These are phyloP conservation scores for Microchirus variegatus DNA, from an alignment of 2,797 vertebrate species.

Conservation along the genomic window DNA sequence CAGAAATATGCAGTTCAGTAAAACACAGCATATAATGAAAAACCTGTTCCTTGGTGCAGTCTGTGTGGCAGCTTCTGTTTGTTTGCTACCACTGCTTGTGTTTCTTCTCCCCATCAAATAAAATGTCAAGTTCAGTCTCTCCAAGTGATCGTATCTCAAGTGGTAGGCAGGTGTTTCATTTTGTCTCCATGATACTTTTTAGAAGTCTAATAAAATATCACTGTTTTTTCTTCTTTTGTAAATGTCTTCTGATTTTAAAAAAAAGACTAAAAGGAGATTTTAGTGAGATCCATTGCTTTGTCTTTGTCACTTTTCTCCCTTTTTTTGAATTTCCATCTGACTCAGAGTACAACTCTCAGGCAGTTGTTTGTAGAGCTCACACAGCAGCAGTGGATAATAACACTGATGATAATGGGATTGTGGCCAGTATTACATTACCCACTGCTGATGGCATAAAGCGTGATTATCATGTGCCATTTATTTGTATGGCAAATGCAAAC, in stretches of 20 bases:
- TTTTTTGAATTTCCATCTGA: constrained; percentile 24
- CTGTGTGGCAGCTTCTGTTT: background rate
- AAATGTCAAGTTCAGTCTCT: constrained; percentile 24
- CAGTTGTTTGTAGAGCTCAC: constrained; percentile 37
- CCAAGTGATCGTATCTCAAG: constrained; percentile 2
- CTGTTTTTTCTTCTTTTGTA: constrained; percentile 9
- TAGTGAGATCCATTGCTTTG: constrained; percentile 15
- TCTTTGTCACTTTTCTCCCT: constrained; percentile 5
- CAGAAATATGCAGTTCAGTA: background rate
- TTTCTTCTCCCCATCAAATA: constrained; percentile 8
- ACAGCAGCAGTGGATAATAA: constrained; percentile 63
- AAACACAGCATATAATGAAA: background rate
- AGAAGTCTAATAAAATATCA: constrained; percentile 19
- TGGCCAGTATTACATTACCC: constrained; percentile 56
- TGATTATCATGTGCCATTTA: constrained; percentile 49
- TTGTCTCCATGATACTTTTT: constrained; percentile 20
- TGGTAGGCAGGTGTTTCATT: constrained; percentile 16
- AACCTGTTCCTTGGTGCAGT: background rate
- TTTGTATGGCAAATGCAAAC: constrained; percentile 31
- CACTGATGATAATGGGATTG: constrained; percentile 63
- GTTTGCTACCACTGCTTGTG: constrained; percentile 14
- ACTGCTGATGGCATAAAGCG: constrained; percentile 61
- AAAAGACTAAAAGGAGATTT: constrained; percentile 18
- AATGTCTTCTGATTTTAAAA: constrained; percentile 29
- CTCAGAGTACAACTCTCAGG: constrained; percentile 23